Percentiles rank a stretch among this genome's conserved stretches.
Conservation (phyloP, 2,888 invertebrate genomes). For the Barypeithes pellucidus region DNA sequence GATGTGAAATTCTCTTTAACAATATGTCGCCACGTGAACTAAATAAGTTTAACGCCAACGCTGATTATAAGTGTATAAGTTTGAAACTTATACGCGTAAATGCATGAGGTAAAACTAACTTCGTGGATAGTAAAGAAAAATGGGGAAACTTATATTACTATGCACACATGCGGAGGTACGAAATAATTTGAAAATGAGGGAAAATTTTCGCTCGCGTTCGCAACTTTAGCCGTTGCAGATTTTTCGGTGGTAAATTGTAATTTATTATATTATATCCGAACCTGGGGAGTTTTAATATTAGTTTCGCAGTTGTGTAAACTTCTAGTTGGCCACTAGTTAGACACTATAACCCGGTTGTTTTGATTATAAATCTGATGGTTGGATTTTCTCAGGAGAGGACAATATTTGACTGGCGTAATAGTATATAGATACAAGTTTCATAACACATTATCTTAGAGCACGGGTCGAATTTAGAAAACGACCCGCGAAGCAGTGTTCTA, state of each 20-base stretch:
- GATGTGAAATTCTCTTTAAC: conserved; percentile 49
- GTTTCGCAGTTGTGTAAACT: not conserved
- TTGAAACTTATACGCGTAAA: conserved; percentile 40
- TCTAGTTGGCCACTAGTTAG: not conserved
- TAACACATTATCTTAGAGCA: too few relatives aligned
- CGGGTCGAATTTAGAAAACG: too few relatives aligned
- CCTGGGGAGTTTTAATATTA: too few relatives aligned
- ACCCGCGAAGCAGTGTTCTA: too few relatives aligned
- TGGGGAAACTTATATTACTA: conserved; percentile 46
- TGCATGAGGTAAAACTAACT: conserved; percentile 20
- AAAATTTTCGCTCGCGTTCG: not conserved
- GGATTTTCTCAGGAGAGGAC: too few relatives aligned
- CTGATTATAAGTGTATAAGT: conserved; percentile 44
- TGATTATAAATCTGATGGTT: too few relatives aligned
- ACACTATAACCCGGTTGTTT: too few relatives aligned
- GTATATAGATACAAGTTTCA: too few relatives aligned
- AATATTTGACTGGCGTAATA: too few relatives aligned
- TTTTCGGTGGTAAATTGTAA: not conserved
- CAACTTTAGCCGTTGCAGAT: not conserved
- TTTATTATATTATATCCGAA: too few relatives aligned
- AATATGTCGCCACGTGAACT: conserved; percentile 47
- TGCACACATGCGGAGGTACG: conserved; percentile 12
- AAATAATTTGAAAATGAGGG: conserved; percentile 23
- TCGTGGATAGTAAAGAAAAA: conserved; percentile 42
- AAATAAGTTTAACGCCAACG: conserved; percentile 45